These are phyloP conservation scores for Todiramphus saurophagus DNA, from an alignment of 2,113 vertebrate species.

Conservation along the genomic window DNA sequence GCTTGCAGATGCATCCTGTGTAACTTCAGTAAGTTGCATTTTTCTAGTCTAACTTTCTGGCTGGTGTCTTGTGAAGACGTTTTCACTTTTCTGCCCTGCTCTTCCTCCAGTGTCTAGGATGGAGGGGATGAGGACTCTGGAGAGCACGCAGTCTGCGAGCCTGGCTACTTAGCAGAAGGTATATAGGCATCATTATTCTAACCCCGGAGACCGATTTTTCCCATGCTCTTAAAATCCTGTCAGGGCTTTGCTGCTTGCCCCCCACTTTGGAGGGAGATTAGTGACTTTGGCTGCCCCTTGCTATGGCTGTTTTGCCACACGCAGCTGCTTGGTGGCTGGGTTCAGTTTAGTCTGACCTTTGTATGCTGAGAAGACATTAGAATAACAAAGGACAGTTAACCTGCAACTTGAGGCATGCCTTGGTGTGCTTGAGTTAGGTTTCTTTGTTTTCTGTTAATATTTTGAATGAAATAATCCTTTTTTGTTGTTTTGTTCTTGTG, in stretches of 20 bases:
- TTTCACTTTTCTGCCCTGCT: not conserved
- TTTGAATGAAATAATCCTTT: not conserved
- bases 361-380: not conserved
- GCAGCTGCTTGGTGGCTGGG: not conserved
- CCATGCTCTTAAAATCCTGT: not conserved
- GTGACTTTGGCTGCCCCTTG: not conserved
- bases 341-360: not conserved
- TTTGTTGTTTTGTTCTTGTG: not conserved
- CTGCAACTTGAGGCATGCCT: not conserved
- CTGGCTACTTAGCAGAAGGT: not conserved
- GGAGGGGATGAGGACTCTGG: not conserved
- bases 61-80: not conserved
- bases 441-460: conserved; percentile 1
- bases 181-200: not conserved
- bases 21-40: not conserved
- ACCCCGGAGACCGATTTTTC: not conserved
- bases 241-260: not conserved
- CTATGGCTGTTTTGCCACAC: not conserved
- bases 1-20: not conserved
- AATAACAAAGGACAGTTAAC: not conserved
- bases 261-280: rapidly evolving
- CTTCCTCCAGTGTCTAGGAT: not conserved
- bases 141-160: not conserved
- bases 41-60: not conserved
- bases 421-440: not conserved